Evolutionary conservation across 2,888 invertebrate genomes (phyloP), one percentile per base, ranked within the genome.

Genomic region (Cephalotes varians): DNA sequence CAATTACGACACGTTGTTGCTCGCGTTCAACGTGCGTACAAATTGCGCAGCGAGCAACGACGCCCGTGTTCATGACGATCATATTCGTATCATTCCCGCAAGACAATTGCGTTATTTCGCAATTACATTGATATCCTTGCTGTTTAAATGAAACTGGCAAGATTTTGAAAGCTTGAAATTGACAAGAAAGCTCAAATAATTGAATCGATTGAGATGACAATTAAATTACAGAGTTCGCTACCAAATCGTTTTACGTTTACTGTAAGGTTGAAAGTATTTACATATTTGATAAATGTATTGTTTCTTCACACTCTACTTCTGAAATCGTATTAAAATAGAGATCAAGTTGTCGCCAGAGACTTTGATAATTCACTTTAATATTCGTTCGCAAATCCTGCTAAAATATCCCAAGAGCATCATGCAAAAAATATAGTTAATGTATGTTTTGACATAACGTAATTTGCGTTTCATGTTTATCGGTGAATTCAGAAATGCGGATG

Each of bases 1-100:
- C 77, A 79, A 69, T 79, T 79, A 79, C 44, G 44, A 56, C 69
- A 58, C 56, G 69, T 56, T 25, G 67, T 25, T 69, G 25, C 56
- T 79, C 44, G 56, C 4, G 21, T 69, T 25, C 49, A 49, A 49
- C 44, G 6, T 62, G 49, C 34, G 47, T 74, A 21, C 54, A 67
- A 79, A 79, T 58, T 69, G 69, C 69, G 77, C 56, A 47, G 77
- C 56, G 64, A 40, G 65, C 40, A 37, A 54, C 10, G 44, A 77
- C 31, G 44, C 18, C 18, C 44, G n/a, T 54, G 12, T 77, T 10
- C 31, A 67, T 18, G 49, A 51, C 18, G 12, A 12, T 56, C 54
- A 18, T n/a, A 21, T 12, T 21, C 40, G 12, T 69, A 34, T 44
- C 44, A 1, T 58, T 44, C 18, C 21, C 21, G n/a, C n/a, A n/a